Percentiles rank a stretch among this genome's conserved stretches.
These are phyloP conservation scores for Microtus montanus DNA, from an alignment of 2,113 vertebrate species.

Conservation along the genomic window DNA sequence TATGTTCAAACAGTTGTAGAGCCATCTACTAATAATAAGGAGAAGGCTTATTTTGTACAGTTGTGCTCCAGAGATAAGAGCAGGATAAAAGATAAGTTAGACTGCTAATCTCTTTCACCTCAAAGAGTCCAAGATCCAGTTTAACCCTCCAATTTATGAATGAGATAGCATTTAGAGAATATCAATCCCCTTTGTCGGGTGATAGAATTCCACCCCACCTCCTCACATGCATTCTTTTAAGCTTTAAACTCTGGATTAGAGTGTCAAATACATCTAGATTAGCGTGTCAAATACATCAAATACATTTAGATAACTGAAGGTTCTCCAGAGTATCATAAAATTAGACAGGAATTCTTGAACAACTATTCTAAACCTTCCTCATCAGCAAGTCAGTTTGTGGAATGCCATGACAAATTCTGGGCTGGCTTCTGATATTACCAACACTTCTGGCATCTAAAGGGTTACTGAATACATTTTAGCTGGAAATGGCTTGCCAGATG, in stretches of 20 bases:
- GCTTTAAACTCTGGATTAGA: constrained; percentile 29
- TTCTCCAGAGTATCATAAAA: constrained; percentile 15
- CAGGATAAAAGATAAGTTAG: background rate
- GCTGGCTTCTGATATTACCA: background rate
- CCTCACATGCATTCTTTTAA: background rate
- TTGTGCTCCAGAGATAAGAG: background rate
- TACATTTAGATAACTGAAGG: constrained; percentile 8
- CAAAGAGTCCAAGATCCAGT: background rate
- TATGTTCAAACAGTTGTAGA: background rate
- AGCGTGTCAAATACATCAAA: background rate
- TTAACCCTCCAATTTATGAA: background rate
- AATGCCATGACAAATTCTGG: background rate
- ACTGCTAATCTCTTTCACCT: background rate
- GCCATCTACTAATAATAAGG: background rate
- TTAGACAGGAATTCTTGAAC: background rate
- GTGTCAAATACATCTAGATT: constrained; percentile 15
- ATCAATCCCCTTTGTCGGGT: background rate
- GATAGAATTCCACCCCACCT: no score
- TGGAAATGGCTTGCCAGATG: constrained; percentile 62
- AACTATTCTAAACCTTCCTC: constrained; percentile 12
- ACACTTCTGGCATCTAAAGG: constrained; percentile 27
- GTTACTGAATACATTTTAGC: constrained; percentile 15
- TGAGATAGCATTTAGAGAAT: background rate
- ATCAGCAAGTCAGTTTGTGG: background rate
- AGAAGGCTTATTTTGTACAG: background rate